Conservation (phyloP, 2,888 invertebrate genomes). For the Epinotia ramella region DNA sequence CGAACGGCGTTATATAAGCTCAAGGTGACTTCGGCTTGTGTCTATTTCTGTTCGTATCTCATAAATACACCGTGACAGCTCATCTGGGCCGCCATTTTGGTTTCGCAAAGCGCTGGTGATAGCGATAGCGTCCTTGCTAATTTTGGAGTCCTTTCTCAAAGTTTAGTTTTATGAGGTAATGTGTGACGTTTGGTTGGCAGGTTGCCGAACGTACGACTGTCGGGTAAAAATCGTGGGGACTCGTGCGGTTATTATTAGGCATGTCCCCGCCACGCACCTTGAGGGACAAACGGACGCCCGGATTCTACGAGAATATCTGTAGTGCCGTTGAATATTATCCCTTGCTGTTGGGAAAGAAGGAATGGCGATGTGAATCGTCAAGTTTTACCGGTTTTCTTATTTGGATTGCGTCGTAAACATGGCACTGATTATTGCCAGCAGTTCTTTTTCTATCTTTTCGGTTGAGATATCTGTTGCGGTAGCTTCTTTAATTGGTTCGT, state of each 20-base stretch:
- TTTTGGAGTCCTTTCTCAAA: constrained; percentile 83
- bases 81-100: constrained; percentile 79
- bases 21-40: constrained; percentile 83
- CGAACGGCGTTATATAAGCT: constrained; percentile 73
- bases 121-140: constrained; percentile 77
- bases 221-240: constrained; percentile 70
- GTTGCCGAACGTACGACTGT: constrained; percentile 80
- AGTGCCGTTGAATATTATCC: constrained; percentile 14
- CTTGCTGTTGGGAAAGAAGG: constrained; percentile 8
- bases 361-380: not conserved
- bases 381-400: not conserved
- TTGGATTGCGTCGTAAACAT: not conserved
- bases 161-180: constrained; percentile 82
- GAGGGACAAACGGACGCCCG: constrained; percentile 67
- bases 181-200: constrained; percentile 80
- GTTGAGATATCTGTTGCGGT: not conserved
- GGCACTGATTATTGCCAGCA: not conserved
- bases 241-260: constrained; percentile 68
- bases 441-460: not conserved
- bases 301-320: constrained; percentile 50
- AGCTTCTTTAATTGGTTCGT: not conserved
- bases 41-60: constrained; percentile 84
- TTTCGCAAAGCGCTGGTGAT: constrained; percentile 68
- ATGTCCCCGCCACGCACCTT: constrained; percentile 73
- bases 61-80: constrained; percentile 85